Percentiles rank a stretch among this genome's conserved stretches.
phyloP scores from a whole-genome alignment of 2,888 invertebrate genomes.

The Clusia tigrina region DNA sequence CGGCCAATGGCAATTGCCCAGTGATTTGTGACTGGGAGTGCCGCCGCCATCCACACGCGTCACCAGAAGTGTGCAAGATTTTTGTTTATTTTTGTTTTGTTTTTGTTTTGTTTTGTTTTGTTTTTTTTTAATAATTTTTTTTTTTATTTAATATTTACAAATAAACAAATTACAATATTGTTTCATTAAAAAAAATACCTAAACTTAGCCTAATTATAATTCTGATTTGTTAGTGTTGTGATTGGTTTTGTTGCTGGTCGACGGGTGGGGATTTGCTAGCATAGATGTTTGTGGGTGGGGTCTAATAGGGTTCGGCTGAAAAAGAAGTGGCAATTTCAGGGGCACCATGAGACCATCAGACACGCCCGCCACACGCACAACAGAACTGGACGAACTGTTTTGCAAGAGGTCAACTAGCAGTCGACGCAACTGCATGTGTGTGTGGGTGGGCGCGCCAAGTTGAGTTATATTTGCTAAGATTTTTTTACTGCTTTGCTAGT shows the following conservation, averaged over 20 bases:
- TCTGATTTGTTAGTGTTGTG: constrained; percentile 37
- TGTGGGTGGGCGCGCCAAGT: neutral
- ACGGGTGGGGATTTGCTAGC: neutral
- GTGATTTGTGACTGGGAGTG: too few relatives aligned
- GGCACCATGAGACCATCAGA: constrained; percentile 33
- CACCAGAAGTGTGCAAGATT: constrained; percentile 39
- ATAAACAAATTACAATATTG: constrained; percentile 64
- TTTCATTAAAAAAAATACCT: constrained; percentile 56
- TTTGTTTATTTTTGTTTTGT: constrained; percentile 50
- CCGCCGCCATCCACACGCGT: too few relatives aligned
- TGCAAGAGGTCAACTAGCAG: constrained; percentile 7
- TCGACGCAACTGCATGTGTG: neutral
- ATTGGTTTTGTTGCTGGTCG: constrained; percentile 2
- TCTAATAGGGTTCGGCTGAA: constrained; percentile 8
- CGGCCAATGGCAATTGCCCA: too few relatives aligned
- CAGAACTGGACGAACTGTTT: too few relatives aligned
- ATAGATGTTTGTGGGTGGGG: neutral
- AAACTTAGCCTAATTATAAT: constrained; percentile 54
- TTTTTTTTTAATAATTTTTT: constrained; percentile 51
- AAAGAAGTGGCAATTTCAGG: constrained; percentile 26
- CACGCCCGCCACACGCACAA: neutral
- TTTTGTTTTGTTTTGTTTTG: constrained; percentile 45
- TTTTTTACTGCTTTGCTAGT: neutral
- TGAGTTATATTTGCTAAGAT: neutral
- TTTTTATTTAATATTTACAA: constrained; percentile 62